These are phyloP conservation scores for Portunus trituberculatus DNA, from an alignment of 1,140 invertebrate genomes.

Conservation along the genomic window DNA sequence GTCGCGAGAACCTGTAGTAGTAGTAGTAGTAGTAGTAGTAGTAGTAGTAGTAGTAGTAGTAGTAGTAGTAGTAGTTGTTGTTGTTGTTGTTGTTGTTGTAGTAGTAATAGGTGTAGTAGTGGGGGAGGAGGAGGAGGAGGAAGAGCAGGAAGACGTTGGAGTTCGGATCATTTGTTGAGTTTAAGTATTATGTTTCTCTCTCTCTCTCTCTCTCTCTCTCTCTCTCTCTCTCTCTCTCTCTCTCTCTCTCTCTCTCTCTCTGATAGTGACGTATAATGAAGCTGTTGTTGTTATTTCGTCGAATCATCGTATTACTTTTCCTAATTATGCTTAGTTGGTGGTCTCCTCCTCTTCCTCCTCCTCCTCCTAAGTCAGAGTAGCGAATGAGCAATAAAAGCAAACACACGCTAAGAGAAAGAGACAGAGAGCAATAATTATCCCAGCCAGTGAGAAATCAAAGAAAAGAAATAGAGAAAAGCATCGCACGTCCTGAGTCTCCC, in stretches of 20 bases:
- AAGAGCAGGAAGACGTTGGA: not conserved
- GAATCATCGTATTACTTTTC: not conserved
- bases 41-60: constrained; percentile 11
- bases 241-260: constrained; percentile 38
- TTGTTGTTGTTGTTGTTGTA: not conserved
- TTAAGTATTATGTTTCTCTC: not conserved
- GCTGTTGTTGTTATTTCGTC: not conserved
- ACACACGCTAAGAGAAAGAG: no score
- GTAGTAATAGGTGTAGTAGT: not conserved
- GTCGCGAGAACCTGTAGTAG: not conserved
- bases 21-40: constrained; percentile 23
- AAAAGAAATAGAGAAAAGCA: not conserved
- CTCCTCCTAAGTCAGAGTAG: not conserved
- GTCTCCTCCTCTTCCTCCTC: not conserved
- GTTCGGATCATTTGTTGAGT: not conserved
- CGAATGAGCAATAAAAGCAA: no score
- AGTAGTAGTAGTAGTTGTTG: not conserved
- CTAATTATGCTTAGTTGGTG: not conserved
- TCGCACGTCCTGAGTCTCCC: not conserved
- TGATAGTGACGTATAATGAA: not conserved
- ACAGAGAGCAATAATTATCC: no score
- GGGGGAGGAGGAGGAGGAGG: not conserved
- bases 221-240: constrained; percentile 8
- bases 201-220: constrained; percentile 34
- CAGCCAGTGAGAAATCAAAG: no score